A percentile compares a stretch with the other conserved stretches of the same genome.
phyloP scores from a whole-genome alignment of 2,888 invertebrate species.

The Eupithecia insigniata region DNA sequence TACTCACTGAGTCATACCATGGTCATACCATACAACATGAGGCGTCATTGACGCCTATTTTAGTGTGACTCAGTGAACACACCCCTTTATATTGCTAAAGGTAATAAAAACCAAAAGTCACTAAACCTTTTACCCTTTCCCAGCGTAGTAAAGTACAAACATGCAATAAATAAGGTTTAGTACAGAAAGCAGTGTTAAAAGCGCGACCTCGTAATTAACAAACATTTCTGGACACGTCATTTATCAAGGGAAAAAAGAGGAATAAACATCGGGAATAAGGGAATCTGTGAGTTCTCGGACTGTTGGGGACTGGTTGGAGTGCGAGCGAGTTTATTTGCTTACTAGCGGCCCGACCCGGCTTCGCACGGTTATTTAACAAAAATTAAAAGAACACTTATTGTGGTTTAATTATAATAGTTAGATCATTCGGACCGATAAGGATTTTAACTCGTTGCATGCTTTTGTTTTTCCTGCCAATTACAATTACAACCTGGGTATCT shows the following conservation, averaged over 20 bases:
- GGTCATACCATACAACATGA: not conserved
- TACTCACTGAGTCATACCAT: not conserved
- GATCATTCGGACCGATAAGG: too few species aligned
- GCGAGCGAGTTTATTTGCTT: not conserved
- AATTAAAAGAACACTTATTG: too few species aligned
- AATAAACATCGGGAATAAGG: constrained; percentile 22
- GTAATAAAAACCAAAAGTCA: constrained; percentile 10
- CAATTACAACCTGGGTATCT: too few species aligned
- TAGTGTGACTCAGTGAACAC: not conserved
- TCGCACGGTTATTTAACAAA: too few species aligned
- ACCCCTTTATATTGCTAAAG: constrained; percentile 2
- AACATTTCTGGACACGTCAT: constrained; percentile 68
- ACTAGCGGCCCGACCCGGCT: too few species aligned
- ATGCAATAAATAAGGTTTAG: constrained; percentile 25
- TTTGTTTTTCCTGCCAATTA: too few species aligned
- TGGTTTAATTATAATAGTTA: too few species aligned
- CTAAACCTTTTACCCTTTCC: constrained; percentile 10
- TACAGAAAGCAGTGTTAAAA: constrained; percentile 42
- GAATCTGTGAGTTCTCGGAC: constrained; percentile 15
- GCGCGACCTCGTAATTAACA: constrained; percentile 63
- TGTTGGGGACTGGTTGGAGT: not conserved
- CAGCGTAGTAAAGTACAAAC: constrained; percentile 12
- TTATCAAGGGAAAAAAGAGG: constrained; percentile 59
- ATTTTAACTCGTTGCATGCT: too few species aligned
- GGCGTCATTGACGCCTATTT: not conserved